Percentiles rank a stretch among this genome's conserved stretches.
These are phyloP conservation scores for Drosophila pseudotakahashii DNA, from an alignment of 2,888 invertebrate species.

Conservation along the genomic window DNA sequence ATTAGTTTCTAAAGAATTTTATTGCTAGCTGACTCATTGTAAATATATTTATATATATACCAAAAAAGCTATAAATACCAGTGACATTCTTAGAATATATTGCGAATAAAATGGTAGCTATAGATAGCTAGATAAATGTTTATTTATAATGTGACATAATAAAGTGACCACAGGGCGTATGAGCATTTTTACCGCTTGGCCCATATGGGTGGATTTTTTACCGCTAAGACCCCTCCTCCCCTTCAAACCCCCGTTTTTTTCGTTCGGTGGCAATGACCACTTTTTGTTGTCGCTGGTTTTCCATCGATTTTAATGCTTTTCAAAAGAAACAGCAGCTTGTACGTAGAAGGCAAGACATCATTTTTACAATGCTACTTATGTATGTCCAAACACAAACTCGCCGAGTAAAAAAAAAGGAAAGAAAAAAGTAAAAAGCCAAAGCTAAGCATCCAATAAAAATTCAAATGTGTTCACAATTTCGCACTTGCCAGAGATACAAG, in stretches of 20 bases:
- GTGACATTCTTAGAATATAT: slow-evolving; percentile 9
- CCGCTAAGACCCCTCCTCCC: slow-evolving; percentile 13
- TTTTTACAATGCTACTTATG: slow-evolving; percentile 75
- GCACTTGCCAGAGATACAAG: slow-evolving; percentile 56
- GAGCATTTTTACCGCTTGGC: slow-evolving; percentile 28
- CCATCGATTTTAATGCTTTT: slow-evolving; percentile 70
- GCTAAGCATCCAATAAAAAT: slow-evolving; percentile 67
- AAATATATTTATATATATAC: not conserved
- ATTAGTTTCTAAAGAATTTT: slow-evolving; percentile 13
- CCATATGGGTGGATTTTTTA: slow-evolving; percentile 9
- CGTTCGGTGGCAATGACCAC: slow-evolving; percentile 44
- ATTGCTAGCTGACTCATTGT: not conserved
- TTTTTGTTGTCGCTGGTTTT: slow-evolving; percentile 49
- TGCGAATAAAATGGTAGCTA: slow-evolving; percentile 6
- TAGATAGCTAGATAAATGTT: not conserved
- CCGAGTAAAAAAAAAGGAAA: slow-evolving; percentile 16
- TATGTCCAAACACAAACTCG: slow-evolving; percentile 37
- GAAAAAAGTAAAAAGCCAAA: not conserved
- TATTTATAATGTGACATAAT: slow-evolving; percentile 25
- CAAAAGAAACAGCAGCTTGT: slow-evolving; percentile 55
- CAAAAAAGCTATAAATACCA: slow-evolving; percentile 14
- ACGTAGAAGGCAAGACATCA: slow-evolving; percentile 78
- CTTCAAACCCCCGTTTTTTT: not conserved
- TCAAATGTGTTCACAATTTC: slow-evolving; percentile 71
- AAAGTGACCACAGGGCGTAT: slow-evolving; percentile 33